Evolutionary conservation across 2,113 vertebrate species (phyloP).

Genomic region (Limanda limanda): DNA sequence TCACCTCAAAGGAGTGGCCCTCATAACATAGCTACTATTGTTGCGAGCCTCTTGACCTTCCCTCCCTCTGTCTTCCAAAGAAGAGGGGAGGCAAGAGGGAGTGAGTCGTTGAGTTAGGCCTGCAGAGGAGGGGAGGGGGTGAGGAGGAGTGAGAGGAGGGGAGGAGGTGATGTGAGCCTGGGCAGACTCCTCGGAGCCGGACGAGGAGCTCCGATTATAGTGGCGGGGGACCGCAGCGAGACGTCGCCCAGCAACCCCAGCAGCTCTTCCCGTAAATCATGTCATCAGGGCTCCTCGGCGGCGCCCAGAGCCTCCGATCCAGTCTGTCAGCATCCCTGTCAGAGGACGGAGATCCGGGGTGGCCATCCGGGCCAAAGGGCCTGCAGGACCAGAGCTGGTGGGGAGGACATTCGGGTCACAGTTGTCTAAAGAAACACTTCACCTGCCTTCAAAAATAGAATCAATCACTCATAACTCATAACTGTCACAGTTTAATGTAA

Average conservation of each 20-base stretch:
- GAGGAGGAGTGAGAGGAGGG: slow-evolving; percentile 39
- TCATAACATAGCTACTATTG: slow-evolving; percentile 59
- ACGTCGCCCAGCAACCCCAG: slow-evolving; percentile 75
- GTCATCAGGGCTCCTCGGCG: slow-evolving; percentile 64
- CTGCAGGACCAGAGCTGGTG: slow-evolving; percentile 15
- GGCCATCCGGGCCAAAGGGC: slow-evolving; percentile 12
- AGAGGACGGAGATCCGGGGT: slow-evolving; percentile 38
- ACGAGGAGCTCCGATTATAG: slow-evolving; percentile 77
- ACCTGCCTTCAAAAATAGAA: slow-evolving; percentile 19
- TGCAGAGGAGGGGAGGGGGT: slow-evolving; percentile 26
- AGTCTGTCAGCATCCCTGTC: slow-evolving; percentile 58
- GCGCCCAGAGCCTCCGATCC: slow-evolving; percentile 65
- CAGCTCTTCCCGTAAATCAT: slow-evolving; percentile 78
- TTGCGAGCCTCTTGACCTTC: slow-evolving; percentile 41
- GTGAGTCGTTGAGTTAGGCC: slow-evolving; percentile 28
- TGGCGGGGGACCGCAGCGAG: slow-evolving; percentile 74
- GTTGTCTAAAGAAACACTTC: slow-evolving; percentile 24
- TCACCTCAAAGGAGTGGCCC: slow-evolving; percentile 58
- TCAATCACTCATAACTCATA: neutral
- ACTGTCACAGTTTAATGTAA: neutral
- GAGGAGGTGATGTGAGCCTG: slow-evolving; percentile 62
- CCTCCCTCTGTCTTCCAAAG: slow-evolving; percentile 26
- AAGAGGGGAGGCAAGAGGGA: slow-evolving; percentile 32
- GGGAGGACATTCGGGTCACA: slow-evolving; percentile 24
- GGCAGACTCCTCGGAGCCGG: slow-evolving; percentile 80